A percentile compares a stretch with the other conserved stretches of the same genome.
These are phyloP conservation scores for Hepsetus odoe DNA, from an alignment of 2,113 vertebrate genomes.

Conservation along the genomic window DNA sequence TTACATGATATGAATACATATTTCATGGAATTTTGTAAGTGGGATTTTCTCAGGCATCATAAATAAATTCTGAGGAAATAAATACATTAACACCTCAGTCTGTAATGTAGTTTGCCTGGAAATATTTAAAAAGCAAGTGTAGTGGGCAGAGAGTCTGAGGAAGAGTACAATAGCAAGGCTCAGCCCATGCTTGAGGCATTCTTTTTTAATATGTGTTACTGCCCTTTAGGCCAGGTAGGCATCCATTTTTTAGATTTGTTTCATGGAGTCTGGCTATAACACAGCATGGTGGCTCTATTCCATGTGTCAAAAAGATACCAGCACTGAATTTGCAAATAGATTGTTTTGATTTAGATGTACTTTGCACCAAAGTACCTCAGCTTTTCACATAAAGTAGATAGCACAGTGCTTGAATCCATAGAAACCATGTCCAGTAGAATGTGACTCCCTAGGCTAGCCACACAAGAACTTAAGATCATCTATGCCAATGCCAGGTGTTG, in stretches of 20 bases:
- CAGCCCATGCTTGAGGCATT: conserved; percentile 4
- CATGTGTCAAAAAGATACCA: neutral
- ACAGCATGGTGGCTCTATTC: neutral
- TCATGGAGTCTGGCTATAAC: neutral
- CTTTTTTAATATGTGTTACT: conserved; percentile 45
- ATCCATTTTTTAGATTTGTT: conserved; percentile 38
- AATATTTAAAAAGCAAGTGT: conserved; percentile 10
- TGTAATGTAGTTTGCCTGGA: conserved; percentile 10
- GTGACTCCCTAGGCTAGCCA: no score
- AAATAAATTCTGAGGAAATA: neutral
- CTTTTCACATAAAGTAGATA: neutral
- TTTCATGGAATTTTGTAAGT: no score
- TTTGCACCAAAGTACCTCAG: neutral
- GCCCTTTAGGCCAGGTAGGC: conserved; percentile 3
- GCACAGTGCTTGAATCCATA: no score
- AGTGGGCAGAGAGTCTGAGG: neutral
- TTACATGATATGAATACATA: no score
- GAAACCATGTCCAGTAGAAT: no score
- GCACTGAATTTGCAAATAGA: neutral
- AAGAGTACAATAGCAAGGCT: conserved; percentile 27
- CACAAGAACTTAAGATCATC: no score
- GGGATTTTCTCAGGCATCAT: no score
- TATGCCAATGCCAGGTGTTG: no score
- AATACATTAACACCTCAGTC: neutral
- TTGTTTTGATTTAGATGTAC: neutral